A percentile compares a stretch with the other conserved stretches of the same genome.
These are phyloP conservation scores for Meta bourneti DNA, from an alignment of 2,888 invertebrate species.

Conservation along the genomic window DNA sequence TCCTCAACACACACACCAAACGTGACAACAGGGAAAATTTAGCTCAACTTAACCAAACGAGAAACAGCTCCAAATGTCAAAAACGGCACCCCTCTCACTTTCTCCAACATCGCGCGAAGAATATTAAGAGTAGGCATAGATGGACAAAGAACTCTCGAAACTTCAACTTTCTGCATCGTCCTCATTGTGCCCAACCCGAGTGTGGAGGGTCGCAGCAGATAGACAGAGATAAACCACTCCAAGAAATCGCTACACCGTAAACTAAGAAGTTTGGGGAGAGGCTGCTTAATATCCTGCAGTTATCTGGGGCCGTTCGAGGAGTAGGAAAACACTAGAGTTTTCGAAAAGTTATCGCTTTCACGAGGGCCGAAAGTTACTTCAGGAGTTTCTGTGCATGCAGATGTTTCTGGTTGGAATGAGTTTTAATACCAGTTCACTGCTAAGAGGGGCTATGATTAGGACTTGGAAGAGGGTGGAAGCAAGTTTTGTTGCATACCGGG, in stretches of 20 bases:
- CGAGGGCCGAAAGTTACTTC: background rate
- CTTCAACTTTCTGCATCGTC: background rate
- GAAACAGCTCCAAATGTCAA: too few relatives aligned
- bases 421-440: background rate
- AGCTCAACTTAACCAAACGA: too few relatives aligned
- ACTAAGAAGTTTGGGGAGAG: constrained; percentile 8
- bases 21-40: too few relatives aligned
- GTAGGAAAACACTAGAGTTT: constrained; percentile 35
- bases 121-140: too few relatives aligned
- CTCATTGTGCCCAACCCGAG: background rate
- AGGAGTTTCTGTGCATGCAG: background rate
- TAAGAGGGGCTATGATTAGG: background rate
- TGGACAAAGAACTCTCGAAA: constrained; percentile 8
- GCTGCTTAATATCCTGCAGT: constrained; percentile 22
- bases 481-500: background rate
- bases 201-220: background rate
- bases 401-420: constrained; percentile 9
- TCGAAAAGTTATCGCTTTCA: constrained; percentile 32
- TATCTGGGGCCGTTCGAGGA: constrained; percentile 6
- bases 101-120: too few relatives aligned
- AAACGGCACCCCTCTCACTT: too few relatives aligned
- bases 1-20: too few relatives aligned
- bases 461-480: too few relatives aligned
- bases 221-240: constrained; percentile 22
- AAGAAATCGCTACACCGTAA: constrained; percentile 28